Evolutionary conservation across 2,888 invertebrate species (phyloP), one percentile per base, ranked within the genome.

Genomic region (Caenorhabditis becei): DNA sequence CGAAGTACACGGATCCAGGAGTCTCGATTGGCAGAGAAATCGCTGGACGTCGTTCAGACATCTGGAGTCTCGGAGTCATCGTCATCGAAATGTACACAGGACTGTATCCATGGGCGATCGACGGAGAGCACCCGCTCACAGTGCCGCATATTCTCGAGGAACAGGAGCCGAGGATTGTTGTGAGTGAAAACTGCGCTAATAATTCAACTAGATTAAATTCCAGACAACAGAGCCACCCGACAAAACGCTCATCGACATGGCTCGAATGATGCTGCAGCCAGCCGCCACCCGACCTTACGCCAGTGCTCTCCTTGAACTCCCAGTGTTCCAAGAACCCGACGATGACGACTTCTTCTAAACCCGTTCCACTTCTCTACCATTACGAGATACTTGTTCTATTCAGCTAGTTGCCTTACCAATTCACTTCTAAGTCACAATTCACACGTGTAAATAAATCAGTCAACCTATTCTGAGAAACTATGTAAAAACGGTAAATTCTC

Each of bases 1-100:
- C 88, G 10, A 88, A 88, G 41, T 89, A 89, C 70, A 86, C 85
- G 16, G 89, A 86, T 37, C 88, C 88, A 0, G 87, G 86, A 47
- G 84, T 87, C 2, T 71, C 74, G 2, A 32, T 51, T 2, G 78
- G 82, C 49, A 65, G 58, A 54, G 61, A 79, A 7, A 20, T 65
- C 20, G 53, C 69, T 26, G 88, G 87, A 28, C 66, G 85, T 14
- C 59, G 82, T 37, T 84, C 88, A 5, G 90, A 90, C 75, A 86
- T 90, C 37, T 90, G 88, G 88, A 87, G 88, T 75, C 74, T 87
- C 18, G 88, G 87, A 51, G 85, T 88, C 1, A 85, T 82, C 23
- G 74, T 88, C 32, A 81, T 89, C 11, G 85, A 87, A 56, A 85
- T 87, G 87, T 67, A 83, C 47, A 81, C 77, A 0, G 80, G 75